Conservation (phyloP, 2,797 vertebrate species). For the Dipus sagitta region DNA sequence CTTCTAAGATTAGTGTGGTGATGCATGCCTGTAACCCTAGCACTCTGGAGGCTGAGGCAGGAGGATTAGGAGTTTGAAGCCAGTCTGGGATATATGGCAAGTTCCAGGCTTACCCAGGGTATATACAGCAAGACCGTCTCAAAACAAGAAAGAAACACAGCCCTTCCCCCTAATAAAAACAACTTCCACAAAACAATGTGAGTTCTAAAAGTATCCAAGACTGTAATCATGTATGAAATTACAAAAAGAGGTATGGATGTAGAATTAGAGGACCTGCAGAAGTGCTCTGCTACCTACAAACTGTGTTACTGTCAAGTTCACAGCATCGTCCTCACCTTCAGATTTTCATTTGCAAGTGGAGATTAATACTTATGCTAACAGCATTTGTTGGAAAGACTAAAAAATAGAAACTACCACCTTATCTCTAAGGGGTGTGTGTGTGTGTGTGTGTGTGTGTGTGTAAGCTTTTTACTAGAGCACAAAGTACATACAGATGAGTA, state of each 20-base stretch:
- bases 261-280: neutral
- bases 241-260: neutral
- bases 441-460: neutral
- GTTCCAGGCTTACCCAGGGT: neutral
- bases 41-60: neutral
- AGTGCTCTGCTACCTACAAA: neutral
- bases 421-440: neutral
- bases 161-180: no score
- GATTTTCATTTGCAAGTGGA: neutral
- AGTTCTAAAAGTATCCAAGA: constrained; percentile 45
- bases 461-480: neutral
- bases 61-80: neutral
- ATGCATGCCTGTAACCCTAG: neutral
- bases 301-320: neutral
- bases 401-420: neutral
- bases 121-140: neutral
- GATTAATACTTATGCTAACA: neutral
- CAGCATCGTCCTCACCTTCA: no score
- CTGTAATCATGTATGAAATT: neutral
- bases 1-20: neutral
- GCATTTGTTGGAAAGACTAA: neutral
- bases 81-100: neutral
- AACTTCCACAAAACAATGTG: constrained; percentile 21
- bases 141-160: neutral
- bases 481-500: constrained; percentile 31